A percentile compares a stretch with the other conserved stretches of the same genome.
These are phyloP conservation scores for Drosophila anceps DNA, from an alignment of 2,888 invertebrate genomes.

Conservation along the genomic window DNA sequence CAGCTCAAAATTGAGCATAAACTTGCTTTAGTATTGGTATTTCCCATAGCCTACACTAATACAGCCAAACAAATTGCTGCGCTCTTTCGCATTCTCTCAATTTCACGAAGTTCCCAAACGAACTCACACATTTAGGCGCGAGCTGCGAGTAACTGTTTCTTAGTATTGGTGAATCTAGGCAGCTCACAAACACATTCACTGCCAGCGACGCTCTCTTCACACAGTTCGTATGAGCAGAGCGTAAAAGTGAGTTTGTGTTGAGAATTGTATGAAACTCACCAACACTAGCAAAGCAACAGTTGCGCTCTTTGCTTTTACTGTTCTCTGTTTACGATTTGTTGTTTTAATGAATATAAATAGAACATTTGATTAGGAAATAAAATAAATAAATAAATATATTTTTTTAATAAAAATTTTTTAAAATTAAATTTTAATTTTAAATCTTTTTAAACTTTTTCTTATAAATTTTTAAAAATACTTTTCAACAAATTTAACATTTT, in stretches of 20 bases:
- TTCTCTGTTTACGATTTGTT: slow-evolving; percentile 64
- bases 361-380: no score
- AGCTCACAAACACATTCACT: slow-evolving; percentile 44
- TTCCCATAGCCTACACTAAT: slow-evolving; percentile 28
- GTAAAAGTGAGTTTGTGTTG: slow-evolving; percentile 23
- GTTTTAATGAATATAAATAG: background rate
- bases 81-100: slow-evolving; percentile 33
- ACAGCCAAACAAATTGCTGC: slow-evolving; percentile 16
- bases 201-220: slow-evolving; percentile 42
- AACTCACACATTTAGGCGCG: slow-evolving; percentile 2
- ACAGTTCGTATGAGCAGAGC: slow-evolving; percentile 4
- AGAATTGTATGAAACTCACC: slow-evolving; percentile 15
- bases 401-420: no score
- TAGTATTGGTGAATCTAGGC: slow-evolving; percentile 20
- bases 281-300: slow-evolving; percentile 16
- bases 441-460: no score
- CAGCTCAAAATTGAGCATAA: slow-evolving; percentile 12
- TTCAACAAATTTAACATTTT: no score
- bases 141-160: background rate
- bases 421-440: no score
- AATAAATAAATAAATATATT: no score
- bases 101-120: slow-evolving; percentile 23
- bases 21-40: slow-evolving; percentile 28
- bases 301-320: slow-evolving; percentile 26
- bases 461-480: no score